phyloP scores from a whole-genome alignment of 2,888 invertebrate genomes.

The Chymomyza caudatula region DNA sequence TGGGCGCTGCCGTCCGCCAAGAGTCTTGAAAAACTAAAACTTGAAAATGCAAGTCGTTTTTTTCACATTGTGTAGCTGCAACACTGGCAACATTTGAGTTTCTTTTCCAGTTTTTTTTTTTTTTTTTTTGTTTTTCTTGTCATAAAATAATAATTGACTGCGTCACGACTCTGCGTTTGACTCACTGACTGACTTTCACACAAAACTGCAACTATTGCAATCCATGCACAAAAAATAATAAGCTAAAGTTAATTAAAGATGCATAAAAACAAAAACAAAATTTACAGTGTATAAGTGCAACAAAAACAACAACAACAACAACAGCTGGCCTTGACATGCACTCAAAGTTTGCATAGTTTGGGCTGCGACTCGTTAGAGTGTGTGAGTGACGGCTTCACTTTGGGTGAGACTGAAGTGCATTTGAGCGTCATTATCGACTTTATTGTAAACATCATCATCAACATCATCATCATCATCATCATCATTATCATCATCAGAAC shows the following conservation, averaged over 20 bases:
- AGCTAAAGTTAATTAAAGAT: constrained; percentile 38
- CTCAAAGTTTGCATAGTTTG: background rate
- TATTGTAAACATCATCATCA: no score
- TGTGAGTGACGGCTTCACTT: constrained; percentile 4
- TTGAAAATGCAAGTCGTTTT: constrained; percentile 8
- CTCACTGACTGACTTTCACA: constrained; percentile 12
- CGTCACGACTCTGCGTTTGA: constrained; percentile 53
- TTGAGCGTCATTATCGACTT: background rate
- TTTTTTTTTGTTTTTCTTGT: constrained; percentile 35
- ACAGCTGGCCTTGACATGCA: constrained; percentile 21
- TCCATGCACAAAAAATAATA: constrained; percentile 4
- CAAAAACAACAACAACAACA: constrained; percentile 23
- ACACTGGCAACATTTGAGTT: constrained; percentile 5
- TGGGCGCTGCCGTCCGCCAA: constrained; percentile 56
- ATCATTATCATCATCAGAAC: background rate
- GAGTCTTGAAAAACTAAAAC: constrained; percentile 23
- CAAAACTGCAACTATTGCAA: constrained; percentile 8
- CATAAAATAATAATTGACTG: constrained; percentile 67
- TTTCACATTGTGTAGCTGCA: background rate
- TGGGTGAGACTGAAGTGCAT: constrained; percentile 27
- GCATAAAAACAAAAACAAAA: constrained; percentile 7
- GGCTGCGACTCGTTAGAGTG: constrained; percentile 3
- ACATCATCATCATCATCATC: background rate
- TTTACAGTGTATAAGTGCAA: background rate
- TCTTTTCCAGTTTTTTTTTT: constrained; percentile 10